Evolutionary conservation across 1,140 invertebrate species (phyloP), one percentile per base, ranked within the genome.

Genomic region (Halyomorpha halys): DNA sequence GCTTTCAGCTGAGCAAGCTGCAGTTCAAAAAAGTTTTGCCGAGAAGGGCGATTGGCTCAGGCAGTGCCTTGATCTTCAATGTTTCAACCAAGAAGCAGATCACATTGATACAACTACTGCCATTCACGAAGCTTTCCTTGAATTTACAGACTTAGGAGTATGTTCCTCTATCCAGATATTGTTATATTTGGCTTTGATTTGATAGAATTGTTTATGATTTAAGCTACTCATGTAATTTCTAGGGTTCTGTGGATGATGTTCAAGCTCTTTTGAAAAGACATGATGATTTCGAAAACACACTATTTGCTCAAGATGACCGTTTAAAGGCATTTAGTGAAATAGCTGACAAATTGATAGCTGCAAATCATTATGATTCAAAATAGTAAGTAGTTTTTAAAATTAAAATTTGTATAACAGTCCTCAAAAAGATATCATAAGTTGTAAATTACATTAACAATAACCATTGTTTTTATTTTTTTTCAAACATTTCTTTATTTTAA

Each of bases 11-110:
- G 87, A 95, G 71, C 83, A 93, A 69, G 80, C 83, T 64, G 82
- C 84, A 3, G 83, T 97, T 0, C 77, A 80, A 30, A 81, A 83
- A 65, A 86, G 84, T 34, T 95, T 91, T 89, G 76, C 82, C 47
- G 82, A 88, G 44, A 94, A 94, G 72, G 84, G 91, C 25, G 82
- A 84, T 59, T 89, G 87, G 81, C 76, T 95, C 34, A 80, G 86
- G 66, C 91, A 96, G 72, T 87, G 89, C 67, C 77, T 92, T 18
- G 89, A 95, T 70, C 76, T 96, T 59, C 89, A 92, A 76, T 81
- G 89, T 65, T 97, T 98, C 76, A 97, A 95, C 74, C 83, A 91
- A 61, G 96, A 99, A 77, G 95, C 94, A 0, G 94, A 98, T 75
- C 91, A 96, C 73, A 94, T 98, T 66, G 95, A 98, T 77, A 92